Base-by-base conservation (phyloP, 2,113 vertebrate genomes). In the Erinaceus europaeus region DNA sequence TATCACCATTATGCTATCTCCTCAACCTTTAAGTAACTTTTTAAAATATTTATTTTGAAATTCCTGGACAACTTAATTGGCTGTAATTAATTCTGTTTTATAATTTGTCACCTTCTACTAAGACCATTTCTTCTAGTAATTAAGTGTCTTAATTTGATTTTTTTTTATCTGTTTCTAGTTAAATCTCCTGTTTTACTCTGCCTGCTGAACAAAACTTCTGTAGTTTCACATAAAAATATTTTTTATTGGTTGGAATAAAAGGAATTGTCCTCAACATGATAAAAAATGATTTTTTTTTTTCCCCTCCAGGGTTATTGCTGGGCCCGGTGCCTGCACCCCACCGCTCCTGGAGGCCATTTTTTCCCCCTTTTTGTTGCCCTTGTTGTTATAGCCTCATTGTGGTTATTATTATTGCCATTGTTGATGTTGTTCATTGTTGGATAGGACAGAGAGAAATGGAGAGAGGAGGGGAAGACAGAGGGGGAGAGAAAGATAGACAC, bases 101-200 rank as follows among this genome's bases (percentile, higher is more conserved):
- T 25, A 65, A 42, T 55, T 76, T 65, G 17, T 29, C 29, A 84
- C 73, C 72, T 77, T 79, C 34, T 76, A 81, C 86, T 62, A 72
- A 62, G 20, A 62, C 29, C 18, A 77, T 61, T 36, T 77, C 48
- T 78, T 85, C 17, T 72, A 57, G 69, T 67, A 88, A 75, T 62
- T 46, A 53, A 29, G 40, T 61, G 12, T 89, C 82, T 71, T 52
- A 69, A n/a, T n/a, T 83, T 89, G 82, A 62, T 88, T 12, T 90
- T 75, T 84, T 27, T 76, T 72, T n/a, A 76, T 29, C 34, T 90
- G 36, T 80, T 88, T 36, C 84, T 84, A 36, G 75, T 29, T 76
- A 88, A 87, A 53, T 84, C 14, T 36, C 18, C 64, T 34, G 21
- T 48, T 57, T 89, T 88, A 90, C 36, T 85, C 38, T 81, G 25